Conservation (phyloP, 2,888 invertebrate genomes). For the Axea sp. region DNA sequence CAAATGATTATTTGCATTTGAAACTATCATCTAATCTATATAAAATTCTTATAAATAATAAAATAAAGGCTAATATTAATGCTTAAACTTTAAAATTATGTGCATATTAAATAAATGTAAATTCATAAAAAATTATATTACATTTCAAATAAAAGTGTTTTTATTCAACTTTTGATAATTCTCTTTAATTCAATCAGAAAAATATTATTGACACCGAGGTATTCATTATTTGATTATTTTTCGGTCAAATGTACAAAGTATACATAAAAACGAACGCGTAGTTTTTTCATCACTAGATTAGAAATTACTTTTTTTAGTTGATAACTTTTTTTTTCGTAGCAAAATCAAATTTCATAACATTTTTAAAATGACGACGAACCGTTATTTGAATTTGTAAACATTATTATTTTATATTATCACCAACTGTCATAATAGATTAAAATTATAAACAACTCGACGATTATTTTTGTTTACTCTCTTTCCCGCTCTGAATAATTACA, state of each 20-base stretch:
- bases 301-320: constrained; percentile 7
- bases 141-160: too few species aligned
- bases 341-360: constrained; percentile 16
- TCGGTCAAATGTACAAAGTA: constrained; percentile 2
- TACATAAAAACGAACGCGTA: constrained; percentile 9
- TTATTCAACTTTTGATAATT: too few species aligned
- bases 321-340: constrained; percentile 1
- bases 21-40: too few species aligned
- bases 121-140: too few species aligned
- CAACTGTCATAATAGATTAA: constrained; percentile 11
- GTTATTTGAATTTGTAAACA: constrained; percentile 21
- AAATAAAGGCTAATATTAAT: too few species aligned
- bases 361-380: constrained; percentile 1
- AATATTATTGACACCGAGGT: too few species aligned
- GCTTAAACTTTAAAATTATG: too few species aligned
- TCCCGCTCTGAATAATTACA: background rate
- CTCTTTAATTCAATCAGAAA: too few species aligned
- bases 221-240: too few species aligned
- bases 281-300: constrained; percentile 12
- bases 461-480: constrained; percentile 13
- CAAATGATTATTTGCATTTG: too few species aligned
- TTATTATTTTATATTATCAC: constrained; percentile 10
- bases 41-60: too few species aligned
- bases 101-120: too few species aligned
- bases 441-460: constrained; percentile 26